Evolutionary conservation across 2,113 vertebrate species (phyloP).

Genomic region (Perccottus glenii): DNA sequence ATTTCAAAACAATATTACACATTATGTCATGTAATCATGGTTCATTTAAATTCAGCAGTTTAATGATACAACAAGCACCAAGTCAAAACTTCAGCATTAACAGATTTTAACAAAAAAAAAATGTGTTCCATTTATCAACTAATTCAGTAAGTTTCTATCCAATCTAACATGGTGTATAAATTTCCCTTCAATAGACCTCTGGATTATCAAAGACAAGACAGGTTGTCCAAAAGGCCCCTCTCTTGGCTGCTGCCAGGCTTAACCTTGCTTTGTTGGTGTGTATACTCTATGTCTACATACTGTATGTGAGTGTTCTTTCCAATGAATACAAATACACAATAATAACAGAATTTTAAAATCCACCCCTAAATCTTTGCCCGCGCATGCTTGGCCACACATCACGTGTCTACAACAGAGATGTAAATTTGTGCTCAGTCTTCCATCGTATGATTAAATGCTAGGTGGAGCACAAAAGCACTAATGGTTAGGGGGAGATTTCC

Average conservation of each 20-base stretch:
- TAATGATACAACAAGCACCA: no score
- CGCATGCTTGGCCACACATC: constrained; percentile 9
- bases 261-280: constrained; percentile 55
- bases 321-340: neutral
- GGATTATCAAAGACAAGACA: constrained; percentile 53
- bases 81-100: no score
- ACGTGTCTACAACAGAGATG: constrained; percentile 10
- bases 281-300: neutral
- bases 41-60: no score
- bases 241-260: constrained; percentile 64
- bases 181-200: constrained; percentile 51
- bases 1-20: no score
- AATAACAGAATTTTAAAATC: neutral
- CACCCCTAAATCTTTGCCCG: constrained; percentile 7
- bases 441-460: constrained; percentile 51
- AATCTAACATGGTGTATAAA: constrained; percentile 32
- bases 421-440: constrained; percentile 29
- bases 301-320: constrained; percentile 2
- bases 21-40: no score
- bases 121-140: constrained; percentile 2
- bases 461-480: constrained; percentile 38
- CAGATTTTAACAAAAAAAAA: no score
- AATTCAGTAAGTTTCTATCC: constrained; percentile 42
- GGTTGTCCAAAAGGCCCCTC: constrained; percentile 63
- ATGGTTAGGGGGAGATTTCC: constrained; percentile 51